A percentile compares a stretch with the other conserved stretches of the same genome.
Evolutionary conservation across 2,888 invertebrate genomes (phyloP).

Genomic region (Diadegma fenestrale): DNA sequence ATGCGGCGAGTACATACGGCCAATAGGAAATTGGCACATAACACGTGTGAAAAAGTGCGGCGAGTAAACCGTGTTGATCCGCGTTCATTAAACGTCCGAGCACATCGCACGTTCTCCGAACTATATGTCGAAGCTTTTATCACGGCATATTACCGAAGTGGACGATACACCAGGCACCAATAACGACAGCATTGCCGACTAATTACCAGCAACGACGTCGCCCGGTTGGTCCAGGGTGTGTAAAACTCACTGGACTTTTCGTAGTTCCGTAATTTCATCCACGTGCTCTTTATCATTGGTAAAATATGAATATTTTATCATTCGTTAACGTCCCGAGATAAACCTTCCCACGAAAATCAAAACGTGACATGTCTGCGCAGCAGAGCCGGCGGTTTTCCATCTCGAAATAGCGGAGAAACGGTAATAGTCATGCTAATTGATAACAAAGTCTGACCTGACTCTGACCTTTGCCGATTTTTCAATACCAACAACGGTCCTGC

Average conservation of each 20-base stretch:
- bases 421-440: not conserved
- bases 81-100: constrained; percentile 51
- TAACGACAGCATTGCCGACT: constrained; percentile 56
- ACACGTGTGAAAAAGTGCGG: not conserved
- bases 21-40: constrained; percentile 3
- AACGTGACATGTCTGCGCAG: not conserved
- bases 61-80: constrained; percentile 31
- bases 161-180: constrained; percentile 38
- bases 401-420: not conserved
- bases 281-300: constrained; percentile 57
- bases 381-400: not conserved
- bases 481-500: constrained; percentile 5
- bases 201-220: constrained; percentile 45
- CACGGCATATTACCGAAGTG: constrained; percentile 39
- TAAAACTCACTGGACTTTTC: constrained; percentile 28
- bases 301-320: constrained; percentile 33
- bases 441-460: not conserved
- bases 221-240: constrained; percentile 35
- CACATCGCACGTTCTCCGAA: constrained; percentile 38
- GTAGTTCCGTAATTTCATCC: constrained; percentile 54
- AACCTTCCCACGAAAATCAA: not conserved
- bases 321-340: not conserved
- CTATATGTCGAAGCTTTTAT: constrained; percentile 24
- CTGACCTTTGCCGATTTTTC: constrained; percentile 13
- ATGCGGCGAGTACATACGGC: constrained; percentile 5